Evolutionary conservation across 2,797 vertebrate genomes (phyloP), one percentile per base, ranked within the genome.

Genomic region (Sebastes paucispinis): DNA sequence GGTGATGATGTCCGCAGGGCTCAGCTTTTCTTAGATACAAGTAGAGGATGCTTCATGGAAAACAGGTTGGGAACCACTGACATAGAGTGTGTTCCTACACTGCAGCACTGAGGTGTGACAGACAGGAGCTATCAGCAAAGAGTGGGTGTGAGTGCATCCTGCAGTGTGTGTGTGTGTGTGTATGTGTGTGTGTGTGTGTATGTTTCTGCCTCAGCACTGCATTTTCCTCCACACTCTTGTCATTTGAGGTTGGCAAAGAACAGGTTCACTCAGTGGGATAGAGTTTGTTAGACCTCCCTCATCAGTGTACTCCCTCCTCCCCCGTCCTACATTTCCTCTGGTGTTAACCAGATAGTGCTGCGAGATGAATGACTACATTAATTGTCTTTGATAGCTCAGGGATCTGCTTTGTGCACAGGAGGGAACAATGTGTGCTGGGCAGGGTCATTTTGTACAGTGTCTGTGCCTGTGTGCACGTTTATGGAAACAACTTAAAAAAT

Each of bases 351-450:
- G 86, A 88, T 76, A 84, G 75, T 5, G 14, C 76, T 74, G 60
- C 14, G 54, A 92, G 84, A 93, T 86, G 74, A 91, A 90, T 80
- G 84, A 73, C 88, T 77, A 47, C 77, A 81, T 88, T 88, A 91
- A 92, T 90, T 81, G 87, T 82, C 71, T 87, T 71, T 86, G 88
- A 93, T 88, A 76, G 91, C 85, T 91, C 77, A 11, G 89, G 84
- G 91, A 91, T 85, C 79, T 87, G 77, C 65, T 10, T 74, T 13
- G 65, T 85, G 76, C 62, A 60, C 77, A 47, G 16, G 65, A 58
- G 50, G 70, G 76, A 87, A 70, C 66, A 25, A 65, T 39, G 76
- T 58, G 73, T 24, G 29, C 32, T 67, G 69, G 72, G 64, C 58
- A 60, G 83, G 77, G 88, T 86, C 69, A 83, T 72, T 87, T 60